Percentiles rank a stretch among this genome's conserved stretches.
Evolutionary conservation across 2,797 vertebrate genomes (phyloP).

Genomic region (Balearica regulorum): DNA sequence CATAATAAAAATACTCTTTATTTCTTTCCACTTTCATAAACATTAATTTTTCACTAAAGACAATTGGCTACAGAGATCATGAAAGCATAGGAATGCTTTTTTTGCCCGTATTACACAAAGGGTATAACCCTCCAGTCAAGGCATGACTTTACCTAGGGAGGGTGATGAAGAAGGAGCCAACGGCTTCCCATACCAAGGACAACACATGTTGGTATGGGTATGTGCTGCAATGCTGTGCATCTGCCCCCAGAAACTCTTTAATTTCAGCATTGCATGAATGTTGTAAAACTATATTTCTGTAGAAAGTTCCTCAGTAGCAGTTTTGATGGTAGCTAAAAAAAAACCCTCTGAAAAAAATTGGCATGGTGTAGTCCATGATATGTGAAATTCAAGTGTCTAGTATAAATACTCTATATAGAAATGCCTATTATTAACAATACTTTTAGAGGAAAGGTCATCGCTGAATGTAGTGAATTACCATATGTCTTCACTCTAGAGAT

Average conservation of each 20-base stretch:
- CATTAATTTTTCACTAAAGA: background rate
- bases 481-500: slow-evolving; percentile 43
- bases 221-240: background rate
- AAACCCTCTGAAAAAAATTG: background rate
- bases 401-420: slow-evolving; percentile 25
- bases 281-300: background rate
- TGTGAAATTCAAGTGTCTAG: slow-evolving; percentile 24
- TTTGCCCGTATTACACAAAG: background rate
- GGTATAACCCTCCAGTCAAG: background rate
- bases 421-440: slow-evolving; percentile 45
- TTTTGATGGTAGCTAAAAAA: slow-evolving; percentile 10
- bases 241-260: background rate
- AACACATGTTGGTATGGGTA: fast-evolving
- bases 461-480: slow-evolving; percentile 16
- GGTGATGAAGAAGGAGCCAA: background rate
- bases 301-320: background rate
- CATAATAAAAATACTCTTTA: background rate
- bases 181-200: background rate
- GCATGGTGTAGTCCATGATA: background rate
- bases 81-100: background rate
- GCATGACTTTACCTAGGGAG: background rate
- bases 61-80: background rate
- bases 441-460: slow-evolving; percentile 47
- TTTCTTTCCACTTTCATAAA: background rate
- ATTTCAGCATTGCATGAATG: background rate